Evolutionary conservation across 2,797 vertebrate genomes (phyloP).

Genomic region (Malurus leucopterus): DNA sequence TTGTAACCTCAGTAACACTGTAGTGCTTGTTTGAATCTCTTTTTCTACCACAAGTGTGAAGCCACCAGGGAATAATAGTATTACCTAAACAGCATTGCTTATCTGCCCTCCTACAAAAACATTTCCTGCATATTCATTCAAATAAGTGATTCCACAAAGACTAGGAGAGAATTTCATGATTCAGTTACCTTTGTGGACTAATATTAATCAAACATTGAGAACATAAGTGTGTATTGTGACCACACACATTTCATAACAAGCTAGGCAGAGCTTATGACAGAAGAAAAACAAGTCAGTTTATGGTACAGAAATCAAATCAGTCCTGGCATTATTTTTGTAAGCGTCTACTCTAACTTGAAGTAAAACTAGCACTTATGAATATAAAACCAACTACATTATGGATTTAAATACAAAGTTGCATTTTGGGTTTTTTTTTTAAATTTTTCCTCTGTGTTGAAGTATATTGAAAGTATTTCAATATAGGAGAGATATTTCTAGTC

Average conservation of each 20-base stretch:
- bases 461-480: background rate
- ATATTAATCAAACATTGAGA: constrained; percentile 27
- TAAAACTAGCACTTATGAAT: background rate
- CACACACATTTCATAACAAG: constrained; percentile 1
- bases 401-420: background rate
- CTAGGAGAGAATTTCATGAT: background rate
- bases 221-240: background rate
- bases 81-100: constrained; percentile 34
- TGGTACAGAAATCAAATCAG: background rate
- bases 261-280: background rate
- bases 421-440: background rate
- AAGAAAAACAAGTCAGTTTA: constrained; percentile 12
- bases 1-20: constrained; percentile 22
- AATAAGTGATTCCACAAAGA: background rate
- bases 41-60: constrained; percentile 57
- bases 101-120: constrained; percentile 20
- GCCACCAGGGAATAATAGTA: constrained; percentile 33
- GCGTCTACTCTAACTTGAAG: background rate
- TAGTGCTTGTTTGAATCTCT: constrained; percentile 42
- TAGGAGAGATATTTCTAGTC: background rate
- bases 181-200: constrained; percentile 9
- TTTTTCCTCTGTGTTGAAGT: background rate
- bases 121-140: constrained; percentile 10
- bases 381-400: background rate
- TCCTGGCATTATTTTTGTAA: constrained; percentile 12